Evolutionary conservation across 2,113 vertebrate species (phyloP), one percentile per base, ranked within the genome.

Genomic region (Acanthisitta chloris): DNA sequence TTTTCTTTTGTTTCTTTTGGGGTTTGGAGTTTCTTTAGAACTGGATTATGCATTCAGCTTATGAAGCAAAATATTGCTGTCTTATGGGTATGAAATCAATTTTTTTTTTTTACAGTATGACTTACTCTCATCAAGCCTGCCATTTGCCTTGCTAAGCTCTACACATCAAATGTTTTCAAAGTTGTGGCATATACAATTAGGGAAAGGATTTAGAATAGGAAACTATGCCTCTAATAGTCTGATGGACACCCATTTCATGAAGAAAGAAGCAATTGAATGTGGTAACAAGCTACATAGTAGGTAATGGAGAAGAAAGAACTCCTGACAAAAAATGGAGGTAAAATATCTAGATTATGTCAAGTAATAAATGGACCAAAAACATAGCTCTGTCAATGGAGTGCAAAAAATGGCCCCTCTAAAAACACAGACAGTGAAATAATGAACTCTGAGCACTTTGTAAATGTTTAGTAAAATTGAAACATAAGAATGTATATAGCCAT

Each of bases 271-370:
- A 90, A 79, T 21, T 33, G 12, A 58, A 24, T 42, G 21, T 18
- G 11, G 14, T 83, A 90, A 85, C 19, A 89, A 83, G 31, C 36
- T 61, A 62, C 21, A 4, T 54, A 70, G n/a, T 25, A 58, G 4
- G 18, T 69, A 86, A 90, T 46, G 40, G 31, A 64, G 43, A 55
- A 62, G n/a, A 93, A 76, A 61, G 46, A 93, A 88, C 31, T 57
- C 21, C 18, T 92, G n/a, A 43, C 8, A 69, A 46, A 65, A 88
- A 92, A 54, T 38, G 13, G 13, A 59, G 1, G 14, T 9, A 66
- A 91, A 82, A 43, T 43, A 79, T 31, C 58, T 76, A 36, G 11
- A 57, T 73, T 90, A 14, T 82, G 25, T 65, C 26, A 43, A 6
- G 33, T 76, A 77, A 43, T 59, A 90, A 86, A 78, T 54, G 17